Base-by-base conservation (phyloP, 2,113 vertebrate genomes). In the Struthio camelus region DNA sequence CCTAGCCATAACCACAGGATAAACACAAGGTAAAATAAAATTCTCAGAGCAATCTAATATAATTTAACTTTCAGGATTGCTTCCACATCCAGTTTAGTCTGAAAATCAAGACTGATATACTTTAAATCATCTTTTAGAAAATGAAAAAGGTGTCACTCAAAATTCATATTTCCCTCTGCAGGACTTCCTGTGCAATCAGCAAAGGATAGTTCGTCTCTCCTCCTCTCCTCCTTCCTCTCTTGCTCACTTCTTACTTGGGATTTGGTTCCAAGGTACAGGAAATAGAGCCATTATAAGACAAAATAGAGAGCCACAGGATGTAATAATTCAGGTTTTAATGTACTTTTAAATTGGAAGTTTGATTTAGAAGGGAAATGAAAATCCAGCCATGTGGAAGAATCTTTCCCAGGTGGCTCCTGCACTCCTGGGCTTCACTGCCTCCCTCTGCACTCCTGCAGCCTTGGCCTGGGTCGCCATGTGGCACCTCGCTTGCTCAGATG, bases 31-130 rank as follows among this genome's bases (percentile, higher is more conserved):
- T 34, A 85, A 80, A 93, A 87, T 54, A 44, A 87, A 94, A 87
- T 15, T 69, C 62, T 22, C 27, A 0, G 7, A 34, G 56, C 5
- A 3, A 32, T 12, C 83, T 69, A 85, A 95, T 28, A n/a, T 25
- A 76, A 70, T 95, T 94, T 72, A 58, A 36, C 77, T 76, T 32
- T 86, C 66, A 84, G 75, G 27, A 10, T 32, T 94, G 69, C 30
- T 90, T 83, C 91, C 83, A 65, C 40, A 27, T 87, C 83, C 54
- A 87, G 61, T 84, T 95, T 61, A 90, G 73, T 65, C 90, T 92
- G 92, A 85, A 89, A 93, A 90, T 23, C 7, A 25, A 76, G 83
- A 36, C 46, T 82, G 94, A 65, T 88, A 76, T 23, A 3, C 61
- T 72, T 92, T 87, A 89, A 90, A 72, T 93, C 78, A 94, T 72